phyloP scores from a whole-genome alignment of 2,888 invertebrate species.

The Aplocera efformata region DNA sequence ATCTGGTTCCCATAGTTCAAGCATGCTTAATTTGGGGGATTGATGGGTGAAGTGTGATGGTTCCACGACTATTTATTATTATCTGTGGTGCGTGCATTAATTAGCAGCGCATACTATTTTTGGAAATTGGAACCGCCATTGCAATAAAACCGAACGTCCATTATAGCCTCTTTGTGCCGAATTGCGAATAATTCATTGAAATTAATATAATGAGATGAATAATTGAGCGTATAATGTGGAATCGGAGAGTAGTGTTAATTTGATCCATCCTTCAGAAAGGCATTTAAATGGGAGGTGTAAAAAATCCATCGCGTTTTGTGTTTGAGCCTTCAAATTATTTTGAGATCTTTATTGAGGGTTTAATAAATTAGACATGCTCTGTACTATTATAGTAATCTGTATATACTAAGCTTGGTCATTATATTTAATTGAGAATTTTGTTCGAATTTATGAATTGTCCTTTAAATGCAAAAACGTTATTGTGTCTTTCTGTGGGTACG shows the following conservation, averaged over 20 bases:
- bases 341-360: neutral
- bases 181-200: constrained; percentile 19
- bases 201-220: constrained; percentile 6
- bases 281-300: constrained; percentile 15
- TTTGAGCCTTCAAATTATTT: neutral
- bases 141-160: constrained; percentile 42
- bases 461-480: no score
- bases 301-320: constrained; percentile 5
- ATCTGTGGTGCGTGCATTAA: no score
- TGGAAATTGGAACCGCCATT: constrained; percentile 41
- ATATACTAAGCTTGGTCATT: no score
- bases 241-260: constrained; percentile 13
- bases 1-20: no score
- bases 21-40: no score
- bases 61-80: no score
- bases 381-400: no score
- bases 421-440: no score
- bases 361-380: no score
- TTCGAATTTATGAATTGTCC: no score
- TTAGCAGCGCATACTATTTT: constrained; percentile 8
- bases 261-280: constrained; percentile 16
- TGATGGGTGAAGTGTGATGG: no score
- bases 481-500: no score
- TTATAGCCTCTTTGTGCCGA: constrained; percentile 35
- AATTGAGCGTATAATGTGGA: constrained; percentile 19